Evolutionary conservation across 2,888 invertebrate species (phyloP), one percentile per base, ranked within the genome.

Genomic region (Amblyjoppa fuscipennis): DNA sequence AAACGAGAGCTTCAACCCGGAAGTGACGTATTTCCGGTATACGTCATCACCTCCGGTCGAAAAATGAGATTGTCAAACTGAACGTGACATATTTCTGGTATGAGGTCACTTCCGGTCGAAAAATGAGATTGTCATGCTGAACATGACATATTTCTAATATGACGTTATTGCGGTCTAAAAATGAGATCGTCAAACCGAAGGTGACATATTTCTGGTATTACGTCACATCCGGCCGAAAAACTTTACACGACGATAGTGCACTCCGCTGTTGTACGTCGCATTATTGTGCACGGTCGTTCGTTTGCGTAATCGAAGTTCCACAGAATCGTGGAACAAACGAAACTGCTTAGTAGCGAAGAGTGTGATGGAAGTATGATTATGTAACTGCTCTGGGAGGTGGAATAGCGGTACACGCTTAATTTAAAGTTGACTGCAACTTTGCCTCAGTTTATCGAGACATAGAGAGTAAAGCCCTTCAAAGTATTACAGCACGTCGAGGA

Each of bases 391-490:
- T 31, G 34, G 51, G 28, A 59, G 41, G 45, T 41, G 34, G 9
- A 61, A 74, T 61, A 45, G 28, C 16, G 25, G 20, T 31, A n/a
- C 28, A 61, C 28, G 59, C 45, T 74, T 28, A n/a, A 75, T 64
- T 75, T 20, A 75, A 64, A 75, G 61, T 75, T 75, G 20, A 13
- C 49, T 4, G 25, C 13, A 66, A 66, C 7, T 51, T 66, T n/a
- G 49, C 11, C 25, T n/a, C 34, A 51, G 66, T 34, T 20, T 51
- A 51, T 51, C 49, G 13, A 7, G n/a, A 25, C 20, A 16, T 28
- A 41, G 59, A 71, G 20, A 20, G 71, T 6, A 66, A 66, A 34
- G 51, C 28, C 49, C 34, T 51, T 66, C 20, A 28, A 38, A 66
- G 51, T 66, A 13, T 51, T 38, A 34, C 25, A 41, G 49, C 49